Conservation (phyloP, 2,113 vertebrate species). For the Coptodon rendalli region DNA sequence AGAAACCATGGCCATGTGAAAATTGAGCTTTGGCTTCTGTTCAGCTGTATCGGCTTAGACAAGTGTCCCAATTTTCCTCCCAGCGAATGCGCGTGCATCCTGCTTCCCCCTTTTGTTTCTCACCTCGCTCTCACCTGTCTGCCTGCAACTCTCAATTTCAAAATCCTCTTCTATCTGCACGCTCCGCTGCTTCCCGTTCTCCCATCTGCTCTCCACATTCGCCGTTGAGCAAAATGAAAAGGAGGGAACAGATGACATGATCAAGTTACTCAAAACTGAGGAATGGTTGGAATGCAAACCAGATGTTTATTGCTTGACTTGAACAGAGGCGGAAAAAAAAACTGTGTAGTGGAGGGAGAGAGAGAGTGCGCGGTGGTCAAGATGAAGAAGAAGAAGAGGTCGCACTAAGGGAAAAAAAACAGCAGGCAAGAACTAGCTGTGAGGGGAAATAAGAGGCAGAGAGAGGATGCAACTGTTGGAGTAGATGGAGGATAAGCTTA, state of each 20-base stretch:
- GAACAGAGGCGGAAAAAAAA: rapidly evolving
- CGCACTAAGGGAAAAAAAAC: not conserved
- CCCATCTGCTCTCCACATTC: slow-evolving; percentile 37
- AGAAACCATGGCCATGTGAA: not conserved
- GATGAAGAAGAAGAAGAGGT: not conserved
- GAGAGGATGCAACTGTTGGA: not conserved
- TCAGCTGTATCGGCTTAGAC: not conserved
- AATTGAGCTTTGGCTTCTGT: not conserved
- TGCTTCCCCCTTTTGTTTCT: not conserved
- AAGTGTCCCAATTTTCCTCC: not conserved
- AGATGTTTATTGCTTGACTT: not conserved
- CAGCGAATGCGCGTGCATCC: not conserved
- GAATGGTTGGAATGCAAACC: not conserved
- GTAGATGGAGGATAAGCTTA: slow-evolving; percentile 12
- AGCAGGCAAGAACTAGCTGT: not conserved
- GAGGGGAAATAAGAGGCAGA: not conserved
- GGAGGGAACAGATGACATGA: slow-evolving; percentile 12
- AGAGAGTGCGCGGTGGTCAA: not conserved
- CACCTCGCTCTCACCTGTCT: slow-evolving; percentile 15
- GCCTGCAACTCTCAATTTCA: not conserved
- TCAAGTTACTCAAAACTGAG: slow-evolving; percentile 27
- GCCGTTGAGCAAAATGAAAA: slow-evolving; percentile 21
- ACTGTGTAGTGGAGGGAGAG: not conserved
- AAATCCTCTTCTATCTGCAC: slow-evolving; percentile 15
- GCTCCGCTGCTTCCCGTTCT: slow-evolving; percentile 23